A percentile compares a stretch with the other conserved stretches of the same genome.
Conservation (phyloP, 1,140 invertebrate genomes). For the Drosophila nigromelanica region DNA sequence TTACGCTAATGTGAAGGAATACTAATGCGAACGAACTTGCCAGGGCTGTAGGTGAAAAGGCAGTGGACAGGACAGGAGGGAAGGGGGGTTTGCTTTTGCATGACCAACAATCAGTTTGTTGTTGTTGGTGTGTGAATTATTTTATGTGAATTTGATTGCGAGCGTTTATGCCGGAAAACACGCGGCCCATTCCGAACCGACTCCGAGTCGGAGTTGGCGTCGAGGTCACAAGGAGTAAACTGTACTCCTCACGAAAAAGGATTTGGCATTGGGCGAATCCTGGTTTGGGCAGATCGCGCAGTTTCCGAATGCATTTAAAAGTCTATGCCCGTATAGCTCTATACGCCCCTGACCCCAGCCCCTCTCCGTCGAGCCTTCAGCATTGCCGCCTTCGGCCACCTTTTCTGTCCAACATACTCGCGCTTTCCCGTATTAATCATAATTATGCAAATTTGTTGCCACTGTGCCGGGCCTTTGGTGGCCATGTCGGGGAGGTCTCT, state of each 20-base stretch:
- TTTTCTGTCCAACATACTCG: constrained; percentile 1
- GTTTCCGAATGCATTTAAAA: constrained; percentile 54
- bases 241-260: constrained; percentile 14
- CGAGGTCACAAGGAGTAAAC: not conserved
- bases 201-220: not conserved
- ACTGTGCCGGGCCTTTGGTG: constrained; percentile 29
- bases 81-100: constrained; percentile 34
- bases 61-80: not conserved
- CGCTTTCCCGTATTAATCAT: constrained; percentile 69
- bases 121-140: constrained; percentile 71
- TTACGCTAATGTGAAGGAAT: constrained; percentile 56
- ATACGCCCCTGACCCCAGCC: too few species aligned
- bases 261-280: constrained; percentile 21
- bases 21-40: constrained; percentile 24
- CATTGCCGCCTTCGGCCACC: not conserved
- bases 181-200: constrained; percentile 34
- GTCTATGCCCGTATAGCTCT: not conserved
- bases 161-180: constrained; percentile 79
- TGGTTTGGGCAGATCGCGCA: not conserved
- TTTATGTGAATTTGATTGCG: constrained; percentile 79
- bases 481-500: not conserved
- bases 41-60: not conserved
- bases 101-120: constrained; percentile 72
- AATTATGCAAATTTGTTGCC: constrained; percentile 75
- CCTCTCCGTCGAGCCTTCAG: too few species aligned